Conservation (phyloP, 2,113 vertebrate genomes). For the Henicopernis longicauda region DNA sequence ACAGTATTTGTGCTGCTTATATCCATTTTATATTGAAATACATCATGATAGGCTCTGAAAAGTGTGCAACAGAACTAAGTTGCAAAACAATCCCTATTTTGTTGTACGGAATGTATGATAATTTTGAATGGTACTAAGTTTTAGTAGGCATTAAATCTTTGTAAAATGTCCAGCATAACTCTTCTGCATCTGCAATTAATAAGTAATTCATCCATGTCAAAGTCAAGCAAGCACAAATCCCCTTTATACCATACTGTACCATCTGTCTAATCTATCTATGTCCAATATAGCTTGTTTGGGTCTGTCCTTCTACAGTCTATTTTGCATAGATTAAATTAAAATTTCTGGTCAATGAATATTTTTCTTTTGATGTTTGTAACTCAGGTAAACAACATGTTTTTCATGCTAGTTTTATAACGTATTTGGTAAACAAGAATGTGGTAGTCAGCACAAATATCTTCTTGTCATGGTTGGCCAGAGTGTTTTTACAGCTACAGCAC, state of each 20-base stretch:
- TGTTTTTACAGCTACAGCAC: neutral
- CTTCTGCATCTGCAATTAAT: neutral
- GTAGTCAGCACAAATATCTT: neutral
- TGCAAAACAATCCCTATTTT: neutral
- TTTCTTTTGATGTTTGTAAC: neutral
- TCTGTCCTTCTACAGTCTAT: neutral
- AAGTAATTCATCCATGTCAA: slow-evolving; percentile 8
- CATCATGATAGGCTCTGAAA: neutral
- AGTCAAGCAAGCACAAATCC: slow-evolving; percentile 35
- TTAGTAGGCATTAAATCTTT: neutral
- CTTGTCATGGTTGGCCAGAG: neutral
- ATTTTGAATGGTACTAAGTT: neutral
- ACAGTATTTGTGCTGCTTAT: neutral
- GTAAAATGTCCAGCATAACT: neutral
- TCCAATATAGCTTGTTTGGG: slow-evolving; percentile 57
- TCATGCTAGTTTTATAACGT: neutral
- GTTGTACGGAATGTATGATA: neutral
- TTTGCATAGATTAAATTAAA: neutral
- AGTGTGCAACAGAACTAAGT: neutral
- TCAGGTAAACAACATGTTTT: neutral
- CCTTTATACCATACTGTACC: neutral
- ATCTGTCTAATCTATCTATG: slow-evolving; percentile 58
- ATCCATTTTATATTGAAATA: neutral
- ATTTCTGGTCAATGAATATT: neutral
- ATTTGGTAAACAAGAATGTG: neutral